Percentiles rank a stretch among this genome's conserved stretches.
Evolutionary conservation across 64 coral and sea anemone genomes (phyloP).

Genomic region (Platygyra sinensis): DNA sequence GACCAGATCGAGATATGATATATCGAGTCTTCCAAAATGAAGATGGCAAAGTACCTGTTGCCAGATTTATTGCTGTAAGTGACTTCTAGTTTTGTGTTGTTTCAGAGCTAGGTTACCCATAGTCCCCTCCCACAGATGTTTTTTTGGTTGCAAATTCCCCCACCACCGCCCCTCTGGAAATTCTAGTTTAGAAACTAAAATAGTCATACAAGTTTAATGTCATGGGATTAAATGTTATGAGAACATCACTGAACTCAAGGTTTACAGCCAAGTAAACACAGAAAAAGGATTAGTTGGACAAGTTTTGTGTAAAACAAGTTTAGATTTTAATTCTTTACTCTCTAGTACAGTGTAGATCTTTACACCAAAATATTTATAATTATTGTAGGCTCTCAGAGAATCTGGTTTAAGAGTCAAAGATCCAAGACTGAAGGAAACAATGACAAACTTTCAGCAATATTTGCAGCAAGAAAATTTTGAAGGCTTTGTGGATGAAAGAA

Average conservation of each 20-base stretch:
- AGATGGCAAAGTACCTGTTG: slow-evolving; percentile 64
- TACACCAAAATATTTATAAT: background rate
- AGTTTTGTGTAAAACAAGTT: too few relatives aligned
- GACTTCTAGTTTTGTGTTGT: background rate
- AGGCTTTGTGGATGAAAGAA: slow-evolving; percentile 12
- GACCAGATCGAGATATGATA: slow-evolving; percentile 16
- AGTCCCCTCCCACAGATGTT: background rate
- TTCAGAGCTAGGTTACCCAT: too few relatives aligned
- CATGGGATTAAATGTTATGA: too few relatives aligned
- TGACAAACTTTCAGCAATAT: slow-evolving; percentile 25
- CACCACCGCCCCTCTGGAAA: too few relatives aligned
- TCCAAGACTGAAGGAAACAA: slow-evolving; percentile 25
- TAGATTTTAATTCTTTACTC: background rate
- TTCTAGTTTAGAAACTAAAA: too few relatives aligned
- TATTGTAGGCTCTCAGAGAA: slow-evolving; percentile 20
- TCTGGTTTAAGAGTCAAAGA: slow-evolving; percentile 18
- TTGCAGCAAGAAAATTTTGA: slow-evolving; percentile 38
- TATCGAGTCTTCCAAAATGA: slow-evolving; percentile 59
- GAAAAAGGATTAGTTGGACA: too few relatives aligned
- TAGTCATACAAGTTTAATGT: too few relatives aligned
- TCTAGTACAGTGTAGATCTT: too few relatives aligned
- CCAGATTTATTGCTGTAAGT: slow-evolving; percentile 80
- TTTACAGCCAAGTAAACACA: too few relatives aligned
- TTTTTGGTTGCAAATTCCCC: background rate
- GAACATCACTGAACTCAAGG: too few relatives aligned